These are phyloP conservation scores for Eurytoma adleriae DNA, from an alignment of 2,888 invertebrate genomes.

Conservation along the genomic window DNA sequence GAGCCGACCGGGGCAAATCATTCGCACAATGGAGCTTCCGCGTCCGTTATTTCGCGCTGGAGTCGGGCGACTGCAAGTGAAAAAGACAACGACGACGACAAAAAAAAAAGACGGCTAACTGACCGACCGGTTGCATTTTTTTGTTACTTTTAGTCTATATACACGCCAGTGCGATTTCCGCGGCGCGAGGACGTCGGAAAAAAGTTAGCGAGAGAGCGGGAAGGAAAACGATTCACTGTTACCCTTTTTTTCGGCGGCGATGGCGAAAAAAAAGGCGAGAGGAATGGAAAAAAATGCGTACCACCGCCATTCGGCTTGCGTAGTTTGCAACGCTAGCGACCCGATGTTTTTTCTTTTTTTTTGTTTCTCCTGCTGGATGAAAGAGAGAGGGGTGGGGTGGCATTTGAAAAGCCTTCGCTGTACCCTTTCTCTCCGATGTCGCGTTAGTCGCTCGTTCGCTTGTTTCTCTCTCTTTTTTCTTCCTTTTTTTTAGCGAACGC, in stretches of 20 bases:
- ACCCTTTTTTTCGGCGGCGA: no score
- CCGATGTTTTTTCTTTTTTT: neutral
- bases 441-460: neutral
- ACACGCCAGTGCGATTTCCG: no score
- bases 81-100: no score
- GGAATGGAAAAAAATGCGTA: neutral
- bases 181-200: no score
- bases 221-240: neutral
- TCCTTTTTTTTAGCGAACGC: neutral
- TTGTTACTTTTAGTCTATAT: no score
- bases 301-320: neutral
- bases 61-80: no score
- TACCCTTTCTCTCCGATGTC: neutral
- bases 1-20: no score
- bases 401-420: slow-evolving; percentile 35
- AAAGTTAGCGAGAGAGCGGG: neutral
- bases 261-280: no score
- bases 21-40: no score
- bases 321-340: neutral
- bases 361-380: slow-evolving; percentile 3
- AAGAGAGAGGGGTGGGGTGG: slow-evolving; percentile 3
- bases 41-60: no score
- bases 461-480: neutral
- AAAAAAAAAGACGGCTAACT: no score
- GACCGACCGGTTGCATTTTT: no score